Evolutionary conservation across 2,113 vertebrate genomes (phyloP).

Genomic region (Cryptotis parvus): DNA sequence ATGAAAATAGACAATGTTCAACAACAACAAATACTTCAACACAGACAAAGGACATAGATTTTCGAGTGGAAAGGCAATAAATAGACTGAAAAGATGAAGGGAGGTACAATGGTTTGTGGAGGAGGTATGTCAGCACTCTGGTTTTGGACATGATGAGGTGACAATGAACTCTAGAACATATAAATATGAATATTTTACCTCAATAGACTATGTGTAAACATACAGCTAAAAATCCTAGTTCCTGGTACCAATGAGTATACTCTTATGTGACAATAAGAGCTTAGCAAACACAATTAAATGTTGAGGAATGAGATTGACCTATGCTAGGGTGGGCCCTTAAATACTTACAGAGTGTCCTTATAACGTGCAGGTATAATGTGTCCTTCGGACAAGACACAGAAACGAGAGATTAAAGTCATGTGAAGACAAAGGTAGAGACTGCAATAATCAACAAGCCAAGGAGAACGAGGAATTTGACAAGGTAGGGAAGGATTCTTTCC

Average conservation of each 20-base stretch:
- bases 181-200: no score
- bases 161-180: no score
- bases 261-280: background rate
- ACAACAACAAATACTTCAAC: no score
- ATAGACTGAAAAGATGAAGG: no score
- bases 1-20: no score
- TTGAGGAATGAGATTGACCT: background rate
- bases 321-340: background rate
- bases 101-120: no score
- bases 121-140: no score
- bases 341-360: background rate
- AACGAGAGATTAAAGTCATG: no score
- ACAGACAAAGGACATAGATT: no score
- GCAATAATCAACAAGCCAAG: background rate
- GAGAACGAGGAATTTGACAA: background rate
- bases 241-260: background rate
- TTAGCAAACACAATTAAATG: background rate
- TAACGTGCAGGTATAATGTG: background rate
- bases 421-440: background rate
- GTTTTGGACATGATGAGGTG: no score
- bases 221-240: background rate
- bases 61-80: no score
- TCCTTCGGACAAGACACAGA: background rate
- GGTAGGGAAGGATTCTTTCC: background rate
- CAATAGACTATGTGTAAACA: no score